phyloP scores from a whole-genome alignment of 2,888 invertebrate genomes.

The Trachelus tabidus region DNA sequence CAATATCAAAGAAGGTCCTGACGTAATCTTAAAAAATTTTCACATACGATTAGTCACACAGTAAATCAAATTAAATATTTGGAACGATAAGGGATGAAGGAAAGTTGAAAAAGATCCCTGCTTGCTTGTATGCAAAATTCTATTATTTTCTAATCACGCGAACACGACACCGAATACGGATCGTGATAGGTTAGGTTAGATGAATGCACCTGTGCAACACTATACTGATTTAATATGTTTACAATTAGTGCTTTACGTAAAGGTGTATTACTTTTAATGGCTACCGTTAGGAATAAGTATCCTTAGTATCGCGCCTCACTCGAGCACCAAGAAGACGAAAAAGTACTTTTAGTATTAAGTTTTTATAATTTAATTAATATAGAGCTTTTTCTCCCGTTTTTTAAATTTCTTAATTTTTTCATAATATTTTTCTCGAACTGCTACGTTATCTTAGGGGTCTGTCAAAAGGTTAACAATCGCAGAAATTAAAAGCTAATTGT shows the following conservation, averaged over 20 bases:
- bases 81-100: too few relatives aligned
- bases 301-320: not conserved
- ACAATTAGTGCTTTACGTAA: not conserved
- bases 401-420: not conserved
- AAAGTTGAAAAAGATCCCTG: too few relatives aligned
- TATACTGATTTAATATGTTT: not conserved
- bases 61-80: too few relatives aligned
- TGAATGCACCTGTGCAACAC: not conserved
- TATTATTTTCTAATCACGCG: not conserved
- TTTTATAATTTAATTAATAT: not conserved
- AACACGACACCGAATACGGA: not conserved
- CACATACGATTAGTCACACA: not conserved
- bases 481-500: not conserved
- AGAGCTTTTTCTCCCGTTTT: not conserved
- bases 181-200: not conserved
- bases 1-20: not conserved
- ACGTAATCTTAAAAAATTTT: not conserved
- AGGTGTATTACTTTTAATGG: not conserved
- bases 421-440: not conserved
- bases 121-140: too few relatives aligned
- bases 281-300: not conserved
- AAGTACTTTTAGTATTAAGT: not conserved
- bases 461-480: not conserved
- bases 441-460: not conserved
- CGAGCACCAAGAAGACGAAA: not conserved